These are phyloP conservation scores for Platyrinchus mystaceus DNA, from an alignment of 2,797 vertebrate genomes.

Conservation along the genomic window DNA sequence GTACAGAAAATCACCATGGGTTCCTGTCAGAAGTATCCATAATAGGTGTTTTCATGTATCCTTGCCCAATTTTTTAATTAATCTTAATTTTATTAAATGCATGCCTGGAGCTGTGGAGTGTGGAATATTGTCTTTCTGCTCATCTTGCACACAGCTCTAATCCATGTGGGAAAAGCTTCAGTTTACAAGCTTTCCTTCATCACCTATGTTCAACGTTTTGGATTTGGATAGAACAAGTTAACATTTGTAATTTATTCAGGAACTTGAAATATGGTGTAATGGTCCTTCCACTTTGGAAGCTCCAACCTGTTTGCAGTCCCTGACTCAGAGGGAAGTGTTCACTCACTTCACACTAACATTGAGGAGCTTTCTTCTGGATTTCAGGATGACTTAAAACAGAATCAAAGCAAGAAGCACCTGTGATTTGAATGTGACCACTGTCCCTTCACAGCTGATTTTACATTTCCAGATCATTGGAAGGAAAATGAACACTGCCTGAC, in stretches of 20 bases:
- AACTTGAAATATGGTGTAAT: background rate
- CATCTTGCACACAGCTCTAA: background rate
- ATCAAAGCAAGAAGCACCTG: background rate
- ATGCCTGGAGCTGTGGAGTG: background rate
- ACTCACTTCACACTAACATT: background rate
- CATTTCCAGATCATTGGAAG: background rate
- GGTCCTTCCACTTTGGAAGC: background rate
- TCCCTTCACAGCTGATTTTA: background rate
- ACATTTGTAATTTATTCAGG: background rate
- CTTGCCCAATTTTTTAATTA: background rate
- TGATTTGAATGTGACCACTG: background rate
- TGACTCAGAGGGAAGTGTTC: background rate
- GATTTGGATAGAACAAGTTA: background rate
- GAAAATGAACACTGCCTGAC: background rate
- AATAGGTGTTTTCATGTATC: background rate
- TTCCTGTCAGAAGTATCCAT: background rate
- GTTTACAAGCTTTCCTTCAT: background rate
- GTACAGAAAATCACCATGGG: background rate
- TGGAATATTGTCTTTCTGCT: background rate
- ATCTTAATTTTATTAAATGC: background rate
- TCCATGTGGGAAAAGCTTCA: background rate
- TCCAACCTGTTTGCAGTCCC: background rate
- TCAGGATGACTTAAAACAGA: background rate
- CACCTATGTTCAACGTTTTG: background rate
- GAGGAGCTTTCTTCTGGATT: background rate